Evolutionary conservation across 92 coral and sea anemone genomes (phyloP), one percentile per base, ranked within the genome.

Genomic region (Parazoanthus atlanticus): DNA sequence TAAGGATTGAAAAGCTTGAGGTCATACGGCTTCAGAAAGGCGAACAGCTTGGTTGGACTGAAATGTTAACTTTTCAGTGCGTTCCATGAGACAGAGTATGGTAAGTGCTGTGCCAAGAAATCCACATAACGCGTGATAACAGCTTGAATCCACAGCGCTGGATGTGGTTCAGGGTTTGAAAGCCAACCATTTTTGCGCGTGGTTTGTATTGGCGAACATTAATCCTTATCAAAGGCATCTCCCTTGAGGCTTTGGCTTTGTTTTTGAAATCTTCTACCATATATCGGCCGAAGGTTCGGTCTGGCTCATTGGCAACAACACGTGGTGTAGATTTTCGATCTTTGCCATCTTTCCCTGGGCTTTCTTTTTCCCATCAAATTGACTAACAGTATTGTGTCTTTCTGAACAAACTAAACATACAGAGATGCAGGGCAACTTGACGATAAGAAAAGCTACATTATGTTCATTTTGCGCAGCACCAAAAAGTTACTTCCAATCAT

Each of bases 41-140:
- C n/a, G n/a, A n/a, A n/a, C n/a, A n/a, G n/a, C n/a, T n/a, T n/a
- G n/a, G n/a, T n/a, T n/a, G n/a, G n/a, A n/a, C n/a, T n/a, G n/a
- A n/a, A n/a, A n/a, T n/a, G n/a, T n/a, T 40, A 28, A 46, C 88
- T 83, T 41, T 89, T 89, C 4, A 65, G 15, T 66, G 84, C 91
- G 52, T 84, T 80, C 88, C 91, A 84, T 6, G 76, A 74, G n/a
- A 72, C 58, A 15, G 3, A 21, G 70, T n/a, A 76, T 21, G 54
- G 85, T 56, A 74, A 8, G 36, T 83, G 66, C 76, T 76, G 10
- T 21, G 43, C 19, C 11, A 88, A 25, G 47, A 21, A 54, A 66
- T 89, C 88, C n/a, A 89, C 66, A 78, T 89, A 89, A n/a, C 89
- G 85, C 9, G 56, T 32, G 15, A 89, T 84, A 6, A 89, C 2